Evolutionary conservation across 2,113 vertebrate species (phyloP), one percentile per base, ranked within the genome.

Genomic region (Benitochromis conjunctus): DNA sequence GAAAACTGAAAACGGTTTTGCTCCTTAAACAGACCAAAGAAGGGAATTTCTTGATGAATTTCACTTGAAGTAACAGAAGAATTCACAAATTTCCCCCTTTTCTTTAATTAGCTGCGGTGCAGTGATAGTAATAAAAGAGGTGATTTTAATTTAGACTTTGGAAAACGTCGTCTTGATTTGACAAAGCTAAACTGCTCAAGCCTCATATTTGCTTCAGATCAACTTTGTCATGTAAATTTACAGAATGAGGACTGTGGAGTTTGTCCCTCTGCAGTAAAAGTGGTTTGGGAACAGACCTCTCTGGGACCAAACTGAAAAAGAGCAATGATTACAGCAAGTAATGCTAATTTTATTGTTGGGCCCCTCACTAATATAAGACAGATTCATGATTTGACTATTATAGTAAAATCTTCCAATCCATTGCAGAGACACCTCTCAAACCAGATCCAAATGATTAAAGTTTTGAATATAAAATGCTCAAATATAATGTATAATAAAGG

Each of bases 1-100:
- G 31, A 31, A 64, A 31, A n/a, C 31, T n/a, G 60, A 38, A 38
- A n/a, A 64, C 3, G 18, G 31, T 12, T 64, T 64, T 64, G 18
- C 3, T 36, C 5, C 60, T 38, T n/a, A 64, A 64, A 64, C 31
- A 38, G 60, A 36, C 60, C 31, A 62, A 62, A 36, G 16, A 62
- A 62, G 36, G 29, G 2, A 2, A 19, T 62, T 62, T 36, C 31
- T 36, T 19, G 31, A n/a, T 62, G 1, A 62, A 62, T 62, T 62
- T n/a, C 19, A 36, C 36, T 36, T 34, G 18, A 62, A n/a, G 58
- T 19, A 12, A 36, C 5, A 12, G 18, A 29, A 62, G 18, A 38
- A 64, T 64, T 64, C 31, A 36, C 18, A 64, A 12, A 4, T 4
- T 7, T 1, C 0, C 31, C 13, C 1, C 5, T 4, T 19, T 41